Evolutionary conservation across 1,140 invertebrate genomes (phyloP).

Genomic region (Drusus annulatus): DNA sequence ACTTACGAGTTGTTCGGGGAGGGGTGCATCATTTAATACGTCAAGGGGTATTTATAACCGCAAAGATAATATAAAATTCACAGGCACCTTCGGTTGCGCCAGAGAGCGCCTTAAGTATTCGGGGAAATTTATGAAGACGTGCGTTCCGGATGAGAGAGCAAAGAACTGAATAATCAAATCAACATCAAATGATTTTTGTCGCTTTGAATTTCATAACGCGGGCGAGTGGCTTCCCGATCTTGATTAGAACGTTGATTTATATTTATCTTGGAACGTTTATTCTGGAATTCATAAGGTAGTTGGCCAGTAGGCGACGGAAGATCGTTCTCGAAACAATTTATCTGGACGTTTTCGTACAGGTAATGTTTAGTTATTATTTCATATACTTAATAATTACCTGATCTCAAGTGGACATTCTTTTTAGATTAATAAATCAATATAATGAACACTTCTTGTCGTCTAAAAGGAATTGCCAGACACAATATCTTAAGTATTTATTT

Average conservation of each 20-base stretch:
- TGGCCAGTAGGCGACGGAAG: too few species aligned
- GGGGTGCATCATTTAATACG: conserved; percentile 52
- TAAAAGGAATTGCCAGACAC: too few species aligned
- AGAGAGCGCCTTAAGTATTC: conserved; percentile 50
- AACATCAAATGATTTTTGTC: conserved; percentile 57
- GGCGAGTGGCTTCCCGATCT: conserved; percentile 51
- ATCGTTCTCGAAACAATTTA: too few species aligned
- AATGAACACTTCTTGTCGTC: too few species aligned
- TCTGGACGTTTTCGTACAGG: too few species aligned
- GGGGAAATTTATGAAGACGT: conserved; percentile 57
- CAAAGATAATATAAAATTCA: conserved; percentile 59
- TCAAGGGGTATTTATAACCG: conserved; percentile 53
- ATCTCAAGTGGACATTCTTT: too few species aligned
- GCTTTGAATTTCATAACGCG: conserved; percentile 56
- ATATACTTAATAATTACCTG: too few species aligned
- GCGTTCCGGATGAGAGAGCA: conserved; percentile 57
- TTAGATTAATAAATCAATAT: too few species aligned
- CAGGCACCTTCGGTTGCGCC: conserved; percentile 50
- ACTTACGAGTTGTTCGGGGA: conserved; percentile 21
- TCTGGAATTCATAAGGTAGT: not conserved
- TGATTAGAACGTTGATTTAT: conserved; percentile 52
- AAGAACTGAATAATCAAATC: conserved; percentile 50
- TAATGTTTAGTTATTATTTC: too few species aligned
- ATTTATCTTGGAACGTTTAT: conserved; percentile 3
- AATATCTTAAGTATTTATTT: too few species aligned